Base-by-base conservation (phyloP, 2,888 invertebrate species). In the Cyrtodaria siliqua region DNA sequence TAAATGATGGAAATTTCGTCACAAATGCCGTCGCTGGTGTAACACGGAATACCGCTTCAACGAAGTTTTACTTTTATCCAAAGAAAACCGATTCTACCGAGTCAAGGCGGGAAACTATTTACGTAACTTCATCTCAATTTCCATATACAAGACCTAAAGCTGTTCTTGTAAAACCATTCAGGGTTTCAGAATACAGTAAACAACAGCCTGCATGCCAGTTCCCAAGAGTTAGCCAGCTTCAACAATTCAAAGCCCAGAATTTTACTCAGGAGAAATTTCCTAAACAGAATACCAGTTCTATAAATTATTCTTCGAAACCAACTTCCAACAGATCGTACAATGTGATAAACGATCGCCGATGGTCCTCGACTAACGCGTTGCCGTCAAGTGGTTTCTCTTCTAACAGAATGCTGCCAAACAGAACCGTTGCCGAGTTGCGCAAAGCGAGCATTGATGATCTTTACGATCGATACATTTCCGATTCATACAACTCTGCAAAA, bases 81-180 rank as follows among this genome's bases (percentile, higher is more conserved):
- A 49, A 71, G 20, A 67, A 52, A 55, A 47, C 14, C 9, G 4
- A 23, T 24, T 24, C n/a, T n/a, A n/a, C n/a, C n/a, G 42, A 23
- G 6, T 8, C 40, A 9, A 6, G 23, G 14, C 9, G 40, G 2
- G 73, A 78, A 52, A 73, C 72, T 2, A 40, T 69, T 16, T 73
- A 53, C 49, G 63, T 80, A 2, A 3, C 56, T 2, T 44, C 64
- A 4, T 69, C 80, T 8, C 61, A 76, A 16, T 80, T 80, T 66
- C 80, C 80, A 9, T 80, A 61, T 27, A 57, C 40, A 14, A 71
- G 60, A 57, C 72, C 76, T n/a, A 80, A 80, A 47, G 73, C 59
- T n/a, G 69, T 80, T 2, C 20, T 44, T 2, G 76, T 80, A 1
- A 29, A 68, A 3, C 75, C 57, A 16, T n/a, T n/a, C n/a, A 57